Evolutionary conservation across 2,113 vertebrate species (phyloP).

Genomic region (Stercorarius parasiticus): DNA sequence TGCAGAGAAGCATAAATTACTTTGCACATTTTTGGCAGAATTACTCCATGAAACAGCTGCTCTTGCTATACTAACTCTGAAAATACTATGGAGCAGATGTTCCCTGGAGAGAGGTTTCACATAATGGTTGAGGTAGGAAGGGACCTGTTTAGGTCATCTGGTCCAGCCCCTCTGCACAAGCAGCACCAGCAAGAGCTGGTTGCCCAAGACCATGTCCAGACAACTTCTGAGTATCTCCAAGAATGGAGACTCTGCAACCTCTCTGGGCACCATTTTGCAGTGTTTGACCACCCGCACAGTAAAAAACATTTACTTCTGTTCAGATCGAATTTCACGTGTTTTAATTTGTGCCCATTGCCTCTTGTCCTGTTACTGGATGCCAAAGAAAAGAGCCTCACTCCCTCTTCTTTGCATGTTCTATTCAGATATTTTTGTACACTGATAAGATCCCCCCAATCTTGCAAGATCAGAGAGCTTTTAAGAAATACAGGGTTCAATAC

Average conservation of each 20-base stretch:
- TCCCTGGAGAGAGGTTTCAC: background rate
- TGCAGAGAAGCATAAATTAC: background rate
- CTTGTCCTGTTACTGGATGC: background rate
- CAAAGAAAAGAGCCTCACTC: background rate
- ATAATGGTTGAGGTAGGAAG: background rate
- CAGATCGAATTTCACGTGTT: background rate
- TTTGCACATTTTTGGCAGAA: background rate
- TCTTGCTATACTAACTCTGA: background rate
- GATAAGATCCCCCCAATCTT: background rate
- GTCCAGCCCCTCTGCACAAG: background rate
- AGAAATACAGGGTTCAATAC: background rate
- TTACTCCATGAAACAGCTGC: background rate
- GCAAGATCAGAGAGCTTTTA: background rate
- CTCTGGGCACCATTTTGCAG: background rate
- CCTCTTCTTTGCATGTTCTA: background rate
- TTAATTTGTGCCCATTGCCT: background rate
- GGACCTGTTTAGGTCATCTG: background rate
- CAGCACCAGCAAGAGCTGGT: rapidly evolving
- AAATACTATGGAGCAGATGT: background rate
- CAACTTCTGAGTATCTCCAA: background rate
- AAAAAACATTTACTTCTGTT: background rate
- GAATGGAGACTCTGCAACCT: background rate
- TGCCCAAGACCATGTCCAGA: background rate
- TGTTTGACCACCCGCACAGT: background rate
- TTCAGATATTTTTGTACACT: background rate